These are phyloP conservation scores for Chascanopsetta lugubris DNA, from an alignment of 2,113 vertebrate genomes.

Conservation along the genomic window DNA sequence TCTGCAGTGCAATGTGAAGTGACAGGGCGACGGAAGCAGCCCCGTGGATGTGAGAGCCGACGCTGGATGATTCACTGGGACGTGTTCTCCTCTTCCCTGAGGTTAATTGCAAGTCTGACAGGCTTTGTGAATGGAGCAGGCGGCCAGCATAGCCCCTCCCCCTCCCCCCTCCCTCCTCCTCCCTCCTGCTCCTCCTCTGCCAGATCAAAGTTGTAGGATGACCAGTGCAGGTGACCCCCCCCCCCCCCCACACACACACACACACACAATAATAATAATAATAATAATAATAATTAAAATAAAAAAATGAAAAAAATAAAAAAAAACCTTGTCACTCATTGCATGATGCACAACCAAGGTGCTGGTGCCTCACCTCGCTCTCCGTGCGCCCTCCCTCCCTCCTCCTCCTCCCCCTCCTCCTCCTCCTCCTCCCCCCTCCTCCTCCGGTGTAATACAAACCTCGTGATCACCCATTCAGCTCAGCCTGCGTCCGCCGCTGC, in stretches of 20 bases:
- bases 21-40: background rate
- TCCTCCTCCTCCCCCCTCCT: slow-evolving; percentile 30
- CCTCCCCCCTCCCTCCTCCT: slow-evolving; percentile 23
- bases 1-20: background rate
- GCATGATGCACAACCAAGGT: slow-evolving; percentile 47
- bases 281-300: no score
- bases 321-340: background rate
- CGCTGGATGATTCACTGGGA: slow-evolving; percentile 10
- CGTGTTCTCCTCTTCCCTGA: slow-evolving; percentile 14
- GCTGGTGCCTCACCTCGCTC: slow-evolving; percentile 69
- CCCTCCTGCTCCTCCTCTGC: slow-evolving; percentile 33
- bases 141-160: slow-evolving; percentile 48
- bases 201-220: slow-evolving; percentile 50
- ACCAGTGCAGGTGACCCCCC: slow-evolving; percentile 45
- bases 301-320: no score
- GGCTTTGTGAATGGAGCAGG: slow-evolving; percentile 74
- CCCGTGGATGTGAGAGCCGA: background rate
- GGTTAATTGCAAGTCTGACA: slow-evolving; percentile 46
- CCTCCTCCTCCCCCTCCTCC: slow-evolving; percentile 35
- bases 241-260: slow-evolving; percentile 8
- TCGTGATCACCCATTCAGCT: slow-evolving; percentile 77
- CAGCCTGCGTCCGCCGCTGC: slow-evolving; percentile 59
- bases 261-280: no score
- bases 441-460: slow-evolving; percentile 75
- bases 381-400: slow-evolving; percentile 37